Evolutionary conservation across 1,140 invertebrate genomes (phyloP).

Genomic region (Andricus grossulariae): DNA sequence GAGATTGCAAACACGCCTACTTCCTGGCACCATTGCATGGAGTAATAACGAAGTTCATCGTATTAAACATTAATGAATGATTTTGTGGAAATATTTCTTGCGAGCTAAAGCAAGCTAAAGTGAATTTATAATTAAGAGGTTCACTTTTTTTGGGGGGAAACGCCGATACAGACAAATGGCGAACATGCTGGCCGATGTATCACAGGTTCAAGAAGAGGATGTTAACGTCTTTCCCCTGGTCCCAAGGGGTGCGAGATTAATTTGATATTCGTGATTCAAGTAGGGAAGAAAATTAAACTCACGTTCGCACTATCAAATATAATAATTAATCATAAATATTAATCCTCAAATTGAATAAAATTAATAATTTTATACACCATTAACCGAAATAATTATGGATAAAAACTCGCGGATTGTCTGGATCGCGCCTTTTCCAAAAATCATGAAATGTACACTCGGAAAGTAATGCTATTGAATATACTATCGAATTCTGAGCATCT

Average conservation of each 20-base stretch:
- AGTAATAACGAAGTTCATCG: constrained; percentile 5
- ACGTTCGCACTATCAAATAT: neutral
- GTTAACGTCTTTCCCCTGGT: neutral
- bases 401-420: too few species aligned
- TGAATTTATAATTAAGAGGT: constrained; percentile 20
- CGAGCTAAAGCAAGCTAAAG: neutral
- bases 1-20: constrained; percentile 27
- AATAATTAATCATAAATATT: neutral
- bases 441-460: too few species aligned
- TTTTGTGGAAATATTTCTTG: neutral
- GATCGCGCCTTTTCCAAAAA: too few species aligned
- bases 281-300: neutral
- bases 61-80: constrained; percentile 10
- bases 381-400: too few species aligned
- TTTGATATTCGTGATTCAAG: neutral
- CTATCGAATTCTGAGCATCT: too few species aligned
- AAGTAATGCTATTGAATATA: too few species aligned
- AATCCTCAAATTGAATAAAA: neutral
- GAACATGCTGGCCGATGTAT: neutral
- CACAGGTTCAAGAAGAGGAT: neutral
- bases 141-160: neutral
- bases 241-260: constrained; percentile 6
- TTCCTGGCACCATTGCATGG: neutral
- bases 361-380: too few species aligned
- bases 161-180: constrained; percentile 4